Evolutionary conservation across 2,797 vertebrate genomes (phyloP).

Genomic region (Remorina albescens): DNA sequence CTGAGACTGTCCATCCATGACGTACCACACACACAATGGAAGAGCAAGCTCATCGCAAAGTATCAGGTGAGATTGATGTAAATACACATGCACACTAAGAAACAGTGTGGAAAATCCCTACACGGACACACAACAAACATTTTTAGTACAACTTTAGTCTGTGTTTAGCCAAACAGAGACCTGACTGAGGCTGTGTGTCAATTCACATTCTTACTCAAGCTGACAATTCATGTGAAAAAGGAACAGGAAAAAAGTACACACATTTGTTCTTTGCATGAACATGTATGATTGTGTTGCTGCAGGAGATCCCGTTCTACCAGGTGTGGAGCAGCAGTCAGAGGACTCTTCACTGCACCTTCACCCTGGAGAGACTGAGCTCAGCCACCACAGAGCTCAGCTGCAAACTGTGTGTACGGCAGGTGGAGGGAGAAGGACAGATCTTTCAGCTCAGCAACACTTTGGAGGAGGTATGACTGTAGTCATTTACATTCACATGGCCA

Average conservation of each 20-base stretch:
- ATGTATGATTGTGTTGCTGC: not conserved
- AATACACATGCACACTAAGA: not conserved
- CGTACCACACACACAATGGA: conserved; percentile 94
- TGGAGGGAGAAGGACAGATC: conserved; percentile 98
- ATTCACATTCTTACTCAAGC: not conserved
- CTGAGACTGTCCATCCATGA: conserved; percentile 96
- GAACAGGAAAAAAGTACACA: not conserved
- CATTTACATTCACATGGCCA: not conserved
- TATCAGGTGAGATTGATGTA: conserved; percentile 83
- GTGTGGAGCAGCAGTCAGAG: conserved; percentile 95
- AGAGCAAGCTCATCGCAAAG: conserved; percentile 96
- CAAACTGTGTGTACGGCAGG: conserved; percentile 97
- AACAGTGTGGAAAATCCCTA: not conserved
- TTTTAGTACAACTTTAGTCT: not conserved
- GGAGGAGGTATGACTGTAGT: conserved; percentile 87
- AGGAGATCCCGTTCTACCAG: conserved; percentile 97
- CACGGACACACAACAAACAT: not conserved
- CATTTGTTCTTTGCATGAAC: not conserved
- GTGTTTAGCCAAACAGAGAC: not conserved
- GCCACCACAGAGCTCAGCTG: conserved; percentile 91
- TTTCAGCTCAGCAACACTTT: conserved; percentile 95
- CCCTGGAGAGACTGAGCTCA: conserved; percentile 93
- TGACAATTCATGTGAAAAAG: not conserved
- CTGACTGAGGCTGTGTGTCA: not conserved
- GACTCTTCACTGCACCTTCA: conserved; percentile 95